These are phyloP conservation scores for Choristoneura rosaceana DNA, from an alignment of 2,888 invertebrate genomes.

Conservation along the genomic window DNA sequence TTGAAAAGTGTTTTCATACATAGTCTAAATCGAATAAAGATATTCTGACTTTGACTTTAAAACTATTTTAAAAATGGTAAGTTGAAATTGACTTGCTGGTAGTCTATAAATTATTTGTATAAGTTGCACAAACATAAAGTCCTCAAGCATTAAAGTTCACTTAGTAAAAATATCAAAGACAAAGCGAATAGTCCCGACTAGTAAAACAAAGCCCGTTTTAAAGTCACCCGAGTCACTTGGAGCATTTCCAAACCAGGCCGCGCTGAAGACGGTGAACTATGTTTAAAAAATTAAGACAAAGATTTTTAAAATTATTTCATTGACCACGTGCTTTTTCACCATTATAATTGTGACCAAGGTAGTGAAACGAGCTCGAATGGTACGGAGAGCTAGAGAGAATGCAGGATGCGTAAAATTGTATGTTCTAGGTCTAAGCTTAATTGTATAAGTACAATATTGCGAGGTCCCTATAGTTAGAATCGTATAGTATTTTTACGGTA, in stretches of 20 bases:
- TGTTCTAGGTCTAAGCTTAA: too few species aligned
- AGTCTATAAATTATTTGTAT: neutral
- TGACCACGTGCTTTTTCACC: neutral
- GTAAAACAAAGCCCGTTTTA: slow-evolving; percentile 28
- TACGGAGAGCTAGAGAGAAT: too few species aligned
- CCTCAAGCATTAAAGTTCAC: slow-evolving; percentile 5
- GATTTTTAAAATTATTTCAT: slow-evolving; percentile 28
- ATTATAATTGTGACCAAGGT: too few species aligned
- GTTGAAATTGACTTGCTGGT: neutral
- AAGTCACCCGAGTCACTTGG: slow-evolving; percentile 36
- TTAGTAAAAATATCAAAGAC: slow-evolving; percentile 30
- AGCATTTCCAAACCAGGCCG: slow-evolving; percentile 35
- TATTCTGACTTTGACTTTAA: too few species aligned
- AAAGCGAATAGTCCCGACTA: slow-evolving; percentile 9
- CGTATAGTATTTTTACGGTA: too few species aligned
- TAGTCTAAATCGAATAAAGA: too few species aligned
- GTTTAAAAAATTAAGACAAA: slow-evolving; percentile 1
- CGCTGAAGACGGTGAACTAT: slow-evolving; percentile 12
- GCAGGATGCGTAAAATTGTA: too few species aligned
- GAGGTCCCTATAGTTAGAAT: too few species aligned
- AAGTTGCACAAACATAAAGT: slow-evolving; percentile 9
- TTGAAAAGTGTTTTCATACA: too few species aligned
- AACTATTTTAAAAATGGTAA: too few species aligned
- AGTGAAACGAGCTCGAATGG: too few species aligned
- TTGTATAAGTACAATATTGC: too few species aligned